Conservation (phyloP, 2,888 invertebrate genomes). For the Andrena chrysosceles region DNA sequence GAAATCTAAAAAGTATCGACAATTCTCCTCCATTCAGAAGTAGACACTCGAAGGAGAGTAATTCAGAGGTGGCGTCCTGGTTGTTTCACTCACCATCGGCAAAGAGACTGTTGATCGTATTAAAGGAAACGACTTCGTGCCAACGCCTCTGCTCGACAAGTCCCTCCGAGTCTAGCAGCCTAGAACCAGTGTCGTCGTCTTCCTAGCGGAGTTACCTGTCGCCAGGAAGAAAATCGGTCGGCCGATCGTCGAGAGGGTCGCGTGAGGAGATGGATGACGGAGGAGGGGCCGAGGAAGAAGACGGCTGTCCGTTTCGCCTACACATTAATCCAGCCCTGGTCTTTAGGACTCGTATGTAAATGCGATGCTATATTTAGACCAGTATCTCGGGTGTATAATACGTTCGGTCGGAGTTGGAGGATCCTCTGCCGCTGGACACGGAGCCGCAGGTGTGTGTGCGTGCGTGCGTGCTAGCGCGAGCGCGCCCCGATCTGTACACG, state of each 20-base stretch:
- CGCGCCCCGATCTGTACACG: constrained; percentile 72
- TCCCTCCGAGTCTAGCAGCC: not conserved
- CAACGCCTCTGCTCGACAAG: not conserved
- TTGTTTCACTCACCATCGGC: too few species aligned
- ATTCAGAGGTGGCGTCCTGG: too few species aligned
- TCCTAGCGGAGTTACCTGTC: constrained; percentile 60
- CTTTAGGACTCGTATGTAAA: constrained; percentile 84
- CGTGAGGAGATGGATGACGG: not conserved
- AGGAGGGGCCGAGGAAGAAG: not conserved
- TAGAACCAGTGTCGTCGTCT: constrained; percentile 6
- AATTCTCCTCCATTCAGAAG: not conserved
- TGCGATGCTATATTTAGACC: constrained; percentile 84
- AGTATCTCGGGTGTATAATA: constrained; percentile 80
- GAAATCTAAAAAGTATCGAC: not conserved
- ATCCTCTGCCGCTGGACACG: constrained; percentile 69
- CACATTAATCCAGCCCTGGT: constrained; percentile 83
- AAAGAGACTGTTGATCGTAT: not conserved
- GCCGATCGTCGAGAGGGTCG: constrained; percentile 25
- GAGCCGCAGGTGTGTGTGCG: constrained; percentile 55
- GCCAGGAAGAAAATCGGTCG: constrained; percentile 54
- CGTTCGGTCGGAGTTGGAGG: constrained; percentile 68
- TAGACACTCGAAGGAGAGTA: too few species aligned
- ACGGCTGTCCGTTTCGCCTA: constrained; percentile 77
- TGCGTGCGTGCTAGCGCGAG: constrained; percentile 60
- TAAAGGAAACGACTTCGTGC: not conserved